Conservation (phyloP, 2,113 vertebrate species). For the Eretmodus cyanostictus region DNA sequence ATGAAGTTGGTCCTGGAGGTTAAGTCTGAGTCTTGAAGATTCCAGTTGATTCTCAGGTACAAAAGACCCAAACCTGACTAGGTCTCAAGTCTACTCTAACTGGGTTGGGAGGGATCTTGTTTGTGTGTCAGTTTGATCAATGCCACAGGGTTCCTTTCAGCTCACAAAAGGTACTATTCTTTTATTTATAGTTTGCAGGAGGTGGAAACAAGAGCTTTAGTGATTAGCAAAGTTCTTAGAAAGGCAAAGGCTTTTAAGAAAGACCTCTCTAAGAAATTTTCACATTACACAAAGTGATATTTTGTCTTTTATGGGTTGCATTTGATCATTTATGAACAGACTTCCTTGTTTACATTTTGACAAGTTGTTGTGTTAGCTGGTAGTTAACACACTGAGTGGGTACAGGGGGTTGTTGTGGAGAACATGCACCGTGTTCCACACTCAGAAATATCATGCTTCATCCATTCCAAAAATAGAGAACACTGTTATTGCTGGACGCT, state of each 20-base stretch:
- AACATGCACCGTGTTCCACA: background rate
- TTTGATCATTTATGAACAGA: background rate
- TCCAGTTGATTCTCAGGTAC: background rate
- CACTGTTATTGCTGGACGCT: background rate
- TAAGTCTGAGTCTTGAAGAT: background rate
- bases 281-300: background rate
- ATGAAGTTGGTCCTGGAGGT: background rate
- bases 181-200: background rate
- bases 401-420: background rate
- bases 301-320: background rate
- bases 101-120: background rate
- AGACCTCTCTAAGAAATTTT: background rate
- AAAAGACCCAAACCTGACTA: background rate
- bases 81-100: background rate
- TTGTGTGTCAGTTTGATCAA: background rate
- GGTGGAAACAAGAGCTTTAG: background rate
- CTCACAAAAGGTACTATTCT: background rate
- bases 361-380: background rate
- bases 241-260: background rate
- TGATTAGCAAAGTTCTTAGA: background rate
- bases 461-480: background rate
- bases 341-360: constrained; percentile 12
- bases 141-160: background rate
- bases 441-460: background rate
- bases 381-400: background rate